Evolutionary conservation across 2,113 vertebrate genomes (phyloP).

Genomic region (Gasterosteus aculeatus): DNA sequence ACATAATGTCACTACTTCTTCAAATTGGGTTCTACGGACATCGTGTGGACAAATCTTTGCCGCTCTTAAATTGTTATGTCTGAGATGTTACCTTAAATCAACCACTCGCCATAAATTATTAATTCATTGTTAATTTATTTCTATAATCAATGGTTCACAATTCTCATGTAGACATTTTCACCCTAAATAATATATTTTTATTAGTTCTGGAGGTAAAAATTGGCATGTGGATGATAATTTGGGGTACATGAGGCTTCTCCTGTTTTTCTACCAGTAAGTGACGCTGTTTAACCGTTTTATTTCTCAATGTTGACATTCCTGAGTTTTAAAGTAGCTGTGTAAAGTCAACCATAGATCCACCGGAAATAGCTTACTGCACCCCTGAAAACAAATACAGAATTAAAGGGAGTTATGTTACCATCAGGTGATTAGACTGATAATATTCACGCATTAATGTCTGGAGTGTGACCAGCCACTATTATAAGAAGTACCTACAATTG

Average conservation of each 20-base stretch:
- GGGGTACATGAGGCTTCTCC: not conserved
- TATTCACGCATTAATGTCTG: not conserved
- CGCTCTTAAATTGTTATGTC: too few relatives aligned
- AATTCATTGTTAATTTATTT: not conserved
- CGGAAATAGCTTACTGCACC: not conserved
- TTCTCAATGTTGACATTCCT: conserved; percentile 33
- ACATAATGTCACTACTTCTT: not conserved
- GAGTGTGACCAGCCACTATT: too few relatives aligned
- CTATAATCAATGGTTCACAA: not conserved
- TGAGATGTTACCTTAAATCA: not conserved
- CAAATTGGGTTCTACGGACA: conserved; percentile 60
- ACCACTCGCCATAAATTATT: not conserved
- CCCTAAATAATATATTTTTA: not conserved
- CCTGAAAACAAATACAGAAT: not conserved
- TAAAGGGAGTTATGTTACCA: not conserved
- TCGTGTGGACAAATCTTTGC: conserved; percentile 60
- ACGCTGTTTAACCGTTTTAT: conserved; percentile 45
- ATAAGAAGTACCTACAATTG: not conserved
- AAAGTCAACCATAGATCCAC: not conserved
- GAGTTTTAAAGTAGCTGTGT: not conserved
- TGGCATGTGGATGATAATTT: not conserved
- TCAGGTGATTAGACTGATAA: not conserved
- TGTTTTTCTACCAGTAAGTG: conserved; percentile 48
- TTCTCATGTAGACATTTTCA: not conserved
- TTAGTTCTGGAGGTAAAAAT: not conserved